Percentiles rank a stretch among this genome's conserved stretches.
phyloP scores from a whole-genome alignment of 2,797 vertebrate genomes.

The Oryzias dopingdopingensis region DNA sequence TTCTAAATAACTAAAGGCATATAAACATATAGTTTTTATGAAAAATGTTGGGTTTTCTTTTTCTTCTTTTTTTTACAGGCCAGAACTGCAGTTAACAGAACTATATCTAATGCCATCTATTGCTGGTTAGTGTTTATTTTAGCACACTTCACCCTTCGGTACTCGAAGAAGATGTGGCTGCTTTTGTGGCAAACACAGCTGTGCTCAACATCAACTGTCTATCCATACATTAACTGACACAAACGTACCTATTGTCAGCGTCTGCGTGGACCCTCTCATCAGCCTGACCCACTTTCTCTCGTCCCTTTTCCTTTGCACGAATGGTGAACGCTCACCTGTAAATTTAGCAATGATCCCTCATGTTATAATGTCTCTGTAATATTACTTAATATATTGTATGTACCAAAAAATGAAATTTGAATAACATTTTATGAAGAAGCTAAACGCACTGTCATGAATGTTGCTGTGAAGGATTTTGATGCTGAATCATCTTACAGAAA shows the following conservation, averaged over 20 bases:
- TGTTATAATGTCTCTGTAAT: background rate
- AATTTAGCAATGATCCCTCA: background rate
- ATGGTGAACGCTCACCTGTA: background rate
- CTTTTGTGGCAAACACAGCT: conserved; percentile 35
- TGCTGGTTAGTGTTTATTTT: background rate
- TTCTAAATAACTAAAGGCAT: no score
- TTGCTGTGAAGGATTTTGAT: conserved; percentile 12
- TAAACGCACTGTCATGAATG: background rate
- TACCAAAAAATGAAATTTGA: background rate
- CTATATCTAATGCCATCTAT: background rate
- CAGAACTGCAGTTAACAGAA: no score
- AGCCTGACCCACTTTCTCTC: conserved; percentile 3
- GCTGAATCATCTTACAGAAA: background rate
- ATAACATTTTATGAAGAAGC: conserved; percentile 2
- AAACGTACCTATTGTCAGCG: conserved; percentile 10
- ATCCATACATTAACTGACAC: conserved; percentile 15
- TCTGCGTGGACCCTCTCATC: background rate
- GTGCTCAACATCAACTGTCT: conserved; percentile 29
- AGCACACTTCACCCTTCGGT: conserved; percentile 18
- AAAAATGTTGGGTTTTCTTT: no score
- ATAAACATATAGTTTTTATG: no score
- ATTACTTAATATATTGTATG: background rate
- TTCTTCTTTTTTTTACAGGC: no score
- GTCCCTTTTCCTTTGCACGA: background rate
- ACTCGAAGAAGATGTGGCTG: conserved; percentile 28